Percentiles rank a stretch among this genome's conserved stretches.
Evolutionary conservation across 1,140 invertebrate species (phyloP).

Genomic region (Sarcophaga bullata): DNA sequence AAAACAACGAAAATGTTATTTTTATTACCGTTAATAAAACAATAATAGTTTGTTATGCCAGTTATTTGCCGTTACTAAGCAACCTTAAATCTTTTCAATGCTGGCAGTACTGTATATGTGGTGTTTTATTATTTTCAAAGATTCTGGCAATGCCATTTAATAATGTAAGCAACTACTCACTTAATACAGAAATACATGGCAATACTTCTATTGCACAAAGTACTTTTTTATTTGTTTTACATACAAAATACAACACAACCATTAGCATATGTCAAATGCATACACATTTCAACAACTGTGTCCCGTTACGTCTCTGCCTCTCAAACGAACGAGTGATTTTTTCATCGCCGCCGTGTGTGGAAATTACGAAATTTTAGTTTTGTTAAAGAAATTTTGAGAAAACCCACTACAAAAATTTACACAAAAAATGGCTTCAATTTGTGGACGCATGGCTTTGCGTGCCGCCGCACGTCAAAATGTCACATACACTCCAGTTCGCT

Average conservation of each 20-base stretch:
- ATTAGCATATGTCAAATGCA: background rate
- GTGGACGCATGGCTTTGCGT: conserved; percentile 67
- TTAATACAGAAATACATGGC: too few relatives aligned
- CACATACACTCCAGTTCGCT: conserved; percentile 65
- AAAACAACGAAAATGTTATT: background rate
- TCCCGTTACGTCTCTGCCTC: conserved; percentile 29
- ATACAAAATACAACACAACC: background rate
- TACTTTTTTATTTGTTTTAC: background rate
- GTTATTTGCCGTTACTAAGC: too few relatives aligned
- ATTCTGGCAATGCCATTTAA: too few relatives aligned
- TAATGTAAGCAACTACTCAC: too few relatives aligned
- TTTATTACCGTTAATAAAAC: too few relatives aligned
- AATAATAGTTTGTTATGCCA: too few relatives aligned
- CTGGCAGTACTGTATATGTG: too few relatives aligned
- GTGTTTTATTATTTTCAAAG: too few relatives aligned
- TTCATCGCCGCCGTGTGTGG: conserved; percentile 42
- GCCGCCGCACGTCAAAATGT: conserved; percentile 68
- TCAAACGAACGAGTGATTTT: conserved; percentile 40
- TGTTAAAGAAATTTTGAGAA: conserved; percentile 48
- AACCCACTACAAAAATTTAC: conserved; percentile 55
- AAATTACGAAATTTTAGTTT: conserved; percentile 46
- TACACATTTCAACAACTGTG: conserved; percentile 12
- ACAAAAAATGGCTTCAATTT: conserved; percentile 71
- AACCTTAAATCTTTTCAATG: too few relatives aligned
- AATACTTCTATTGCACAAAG: background rate